Base-by-base conservation (phyloP, 2,797 vertebrate genomes). In the Rhyacichthys aspro region DNA sequence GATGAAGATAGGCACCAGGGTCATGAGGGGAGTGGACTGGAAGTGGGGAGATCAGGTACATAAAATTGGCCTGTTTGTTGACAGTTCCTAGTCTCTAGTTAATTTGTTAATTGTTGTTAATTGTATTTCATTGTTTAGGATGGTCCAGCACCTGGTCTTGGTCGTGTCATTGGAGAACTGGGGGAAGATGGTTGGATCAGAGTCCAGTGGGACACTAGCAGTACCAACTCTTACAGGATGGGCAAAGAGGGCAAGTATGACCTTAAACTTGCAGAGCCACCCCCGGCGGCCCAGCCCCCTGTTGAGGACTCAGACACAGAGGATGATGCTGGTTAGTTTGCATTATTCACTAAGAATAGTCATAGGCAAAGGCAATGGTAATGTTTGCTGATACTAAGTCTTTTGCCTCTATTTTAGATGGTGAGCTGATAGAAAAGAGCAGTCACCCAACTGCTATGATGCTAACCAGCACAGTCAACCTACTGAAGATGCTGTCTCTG, bases 31-130 rank as follows among this genome's bases (percentile, higher is more conserved):
- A 5, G 95, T 98, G 1, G 98, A 99, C 84, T 99, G 98, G 98
- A 99, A 99, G 57, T 99, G 98, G 98, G 98, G 98, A 28, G 97
- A 99, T 85, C 98, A 99, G 95, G 98, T 97, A 88, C 10, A n/a
- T 39, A 33, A 43, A 53, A 1, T 11, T 14, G 11, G 28, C 53
- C 4, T 33, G 23, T 28, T 6, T 28, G 23, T 6, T 28, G 23
- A 28, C 23, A 28, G 23, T 28, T 28, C 23, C 3, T 28, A 5
- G 23, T 28, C 23, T 6, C 3, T 28, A 5, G 23, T 28, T 6
- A 28, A 6, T 28, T 11, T 38, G 37, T 12, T 38, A 11, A 11
- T 11, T 11, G 11, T 38, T 38, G 37, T 38, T 38, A 37, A 38
- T 14, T 38, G 37, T 10, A 3, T 12, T 11, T 11, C 11, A 11